These are phyloP conservation scores for Luperina nickerlii DNA, from an alignment of 2,888 invertebrate genomes.

Conservation along the genomic window DNA sequence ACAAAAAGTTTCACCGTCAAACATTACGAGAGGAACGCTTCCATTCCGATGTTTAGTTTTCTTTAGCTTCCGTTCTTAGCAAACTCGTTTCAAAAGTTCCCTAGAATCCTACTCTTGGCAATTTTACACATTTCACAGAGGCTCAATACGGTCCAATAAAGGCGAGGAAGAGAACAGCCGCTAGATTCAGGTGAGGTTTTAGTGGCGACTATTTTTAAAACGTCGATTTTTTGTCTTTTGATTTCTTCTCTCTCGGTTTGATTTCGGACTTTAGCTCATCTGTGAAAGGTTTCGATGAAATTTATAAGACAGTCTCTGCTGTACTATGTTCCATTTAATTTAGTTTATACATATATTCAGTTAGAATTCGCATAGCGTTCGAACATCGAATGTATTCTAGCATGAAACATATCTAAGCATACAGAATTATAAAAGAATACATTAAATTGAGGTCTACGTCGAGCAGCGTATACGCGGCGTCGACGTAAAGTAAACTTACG, in stretches of 20 bases:
- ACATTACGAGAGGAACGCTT: slow-evolving; percentile 66
- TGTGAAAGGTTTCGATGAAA: background rate
- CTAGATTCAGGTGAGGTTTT: slow-evolving; percentile 53
- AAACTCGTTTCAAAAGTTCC: slow-evolving; percentile 78
- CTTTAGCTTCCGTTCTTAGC: slow-evolving; percentile 72
- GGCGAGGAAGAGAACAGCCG: slow-evolving; percentile 71
- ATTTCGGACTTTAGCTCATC: background rate
- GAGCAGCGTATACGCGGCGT: no score
- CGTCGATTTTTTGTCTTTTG: background rate
- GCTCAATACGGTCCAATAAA: slow-evolving; percentile 81
- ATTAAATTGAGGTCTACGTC: no score
- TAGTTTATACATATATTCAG: no score
- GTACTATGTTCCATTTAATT: no score
- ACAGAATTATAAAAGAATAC: no score
- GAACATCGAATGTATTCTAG: no score
- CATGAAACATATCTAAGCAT: no score
- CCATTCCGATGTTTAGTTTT: slow-evolving; percentile 73
- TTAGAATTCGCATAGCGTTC: no score
- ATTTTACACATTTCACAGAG: slow-evolving; percentile 82
- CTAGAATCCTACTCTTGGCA: slow-evolving; percentile 80
- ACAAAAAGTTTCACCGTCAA: slow-evolving; percentile 58
- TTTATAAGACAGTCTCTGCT: no score
- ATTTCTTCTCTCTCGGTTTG: background rate
- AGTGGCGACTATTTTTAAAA: slow-evolving; percentile 53
- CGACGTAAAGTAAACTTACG: no score